Conservation (phyloP, 1,140 invertebrate species). For the Drosophila busckii region DNA sequence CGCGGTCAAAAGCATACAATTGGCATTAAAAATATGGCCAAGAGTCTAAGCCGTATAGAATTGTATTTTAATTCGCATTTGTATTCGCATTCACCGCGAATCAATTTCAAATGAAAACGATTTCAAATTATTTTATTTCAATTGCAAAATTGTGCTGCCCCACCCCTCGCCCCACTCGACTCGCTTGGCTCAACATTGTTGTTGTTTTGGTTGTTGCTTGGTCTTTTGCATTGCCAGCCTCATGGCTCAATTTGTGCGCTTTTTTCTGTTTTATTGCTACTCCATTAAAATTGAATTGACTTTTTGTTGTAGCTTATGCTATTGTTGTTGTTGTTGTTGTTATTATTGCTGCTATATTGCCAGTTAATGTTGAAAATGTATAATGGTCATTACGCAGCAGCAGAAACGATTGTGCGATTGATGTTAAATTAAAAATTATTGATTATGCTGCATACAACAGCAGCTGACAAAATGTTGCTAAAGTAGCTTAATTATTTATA, state of each 20-base stretch:
- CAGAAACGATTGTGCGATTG: constrained; percentile 74
- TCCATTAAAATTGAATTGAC: constrained; percentile 75
- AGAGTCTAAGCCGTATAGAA: constrained; percentile 12
- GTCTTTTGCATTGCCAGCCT: constrained; percentile 19
- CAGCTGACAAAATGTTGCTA: constrained; percentile 45
- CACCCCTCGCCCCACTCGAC: too few relatives aligned
- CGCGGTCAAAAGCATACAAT: constrained; percentile 56
- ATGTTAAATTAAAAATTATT: constrained; percentile 77
- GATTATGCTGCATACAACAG: constrained; percentile 50
- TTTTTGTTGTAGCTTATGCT: constrained; percentile 48
- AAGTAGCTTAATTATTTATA: not conserved
- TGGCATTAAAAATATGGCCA: constrained; percentile 59
- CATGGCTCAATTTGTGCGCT: constrained; percentile 61
- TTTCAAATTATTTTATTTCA: constrained; percentile 78
- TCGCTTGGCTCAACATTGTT: constrained; percentile 3
- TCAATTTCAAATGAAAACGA: constrained; percentile 76
- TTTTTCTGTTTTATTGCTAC: constrained; percentile 75
- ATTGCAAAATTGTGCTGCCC: constrained; percentile 69
- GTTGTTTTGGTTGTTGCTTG: constrained; percentile 2
- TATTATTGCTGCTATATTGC: constrained; percentile 34
- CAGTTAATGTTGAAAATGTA: constrained; percentile 71
- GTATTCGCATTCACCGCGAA: constrained; percentile 61
- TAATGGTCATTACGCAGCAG: constrained; percentile 70
- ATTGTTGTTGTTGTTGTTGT: constrained; percentile 9
- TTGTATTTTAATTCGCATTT: constrained; percentile 11